These are phyloP conservation scores for Conops quadrifasciatus DNA, from an alignment of 2,888 invertebrate genomes.

Conservation along the genomic window DNA sequence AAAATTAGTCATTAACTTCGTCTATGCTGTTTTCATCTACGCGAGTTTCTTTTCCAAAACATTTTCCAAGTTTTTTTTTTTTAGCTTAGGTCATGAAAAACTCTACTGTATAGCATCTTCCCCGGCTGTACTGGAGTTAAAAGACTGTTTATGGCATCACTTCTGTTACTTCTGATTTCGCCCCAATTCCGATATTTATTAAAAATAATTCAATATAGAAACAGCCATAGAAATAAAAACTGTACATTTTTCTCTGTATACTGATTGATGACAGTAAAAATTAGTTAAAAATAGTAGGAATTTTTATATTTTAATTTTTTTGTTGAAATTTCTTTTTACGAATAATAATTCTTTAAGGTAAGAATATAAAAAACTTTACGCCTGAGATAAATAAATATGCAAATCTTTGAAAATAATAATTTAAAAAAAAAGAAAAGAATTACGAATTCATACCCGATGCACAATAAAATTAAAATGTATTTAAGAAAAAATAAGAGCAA, in stretches of 20 bases:
- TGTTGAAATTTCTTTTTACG: conserved; percentile 25
- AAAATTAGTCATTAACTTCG: not conserved
- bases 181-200: conserved; percentile 43
- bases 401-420: conserved; percentile 45
- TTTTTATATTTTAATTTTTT: conserved; percentile 34
- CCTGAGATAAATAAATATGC: conserved; percentile 46
- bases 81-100: conserved; percentile 36
- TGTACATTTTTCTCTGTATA: conserved; percentile 12
- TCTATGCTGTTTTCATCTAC: not conserved
- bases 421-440: conserved; percentile 44
- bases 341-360: conserved; percentile 50
- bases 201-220: conserved; percentile 43
- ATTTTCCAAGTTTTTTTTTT: conserved; percentile 37
- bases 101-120: conserved; percentile 64
- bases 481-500: conserved; percentile 49
- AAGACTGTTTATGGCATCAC: conserved; percentile 45
- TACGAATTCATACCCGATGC: conserved; percentile 49
- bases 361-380: conserved; percentile 45
- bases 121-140: conserved; percentile 63
- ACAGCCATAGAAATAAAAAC: conserved; percentile 19
- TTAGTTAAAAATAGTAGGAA: conserved; percentile 46
- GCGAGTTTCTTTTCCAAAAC: not conserved
- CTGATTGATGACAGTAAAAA: conserved; percentile 51
- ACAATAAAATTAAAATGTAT: conserved; percentile 57
- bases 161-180: not conserved